These are phyloP conservation scores for Choristoneura fumiferana DNA, from an alignment of 1,140 invertebrate genomes.

Conservation along the genomic window DNA sequence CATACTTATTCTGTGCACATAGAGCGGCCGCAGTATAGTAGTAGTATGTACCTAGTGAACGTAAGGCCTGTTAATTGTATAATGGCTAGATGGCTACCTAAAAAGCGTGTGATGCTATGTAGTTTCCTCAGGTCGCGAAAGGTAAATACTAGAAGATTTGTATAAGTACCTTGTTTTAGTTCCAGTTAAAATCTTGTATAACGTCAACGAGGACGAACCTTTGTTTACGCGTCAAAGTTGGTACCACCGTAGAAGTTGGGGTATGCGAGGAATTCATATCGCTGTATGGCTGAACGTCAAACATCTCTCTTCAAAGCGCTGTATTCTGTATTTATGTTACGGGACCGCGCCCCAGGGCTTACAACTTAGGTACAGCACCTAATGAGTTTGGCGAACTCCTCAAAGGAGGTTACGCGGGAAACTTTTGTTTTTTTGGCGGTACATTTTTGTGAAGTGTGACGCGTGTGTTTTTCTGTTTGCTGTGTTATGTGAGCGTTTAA, in stretches of 20 bases:
- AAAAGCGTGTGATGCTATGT: no score
- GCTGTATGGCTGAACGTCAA: conserved; percentile 37
- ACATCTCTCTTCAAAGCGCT: conserved; percentile 35
- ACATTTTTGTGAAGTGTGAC: conserved; percentile 16
- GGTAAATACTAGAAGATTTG: no score
- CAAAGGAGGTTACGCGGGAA: conserved; percentile 34
- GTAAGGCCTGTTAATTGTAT: no score
- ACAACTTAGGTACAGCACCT: conserved; percentile 31
- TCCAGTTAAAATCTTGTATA: no score
- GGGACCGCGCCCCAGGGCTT: conserved; percentile 33
- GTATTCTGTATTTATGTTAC: conserved; percentile 34
- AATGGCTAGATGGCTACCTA: no score
- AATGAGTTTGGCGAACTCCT: conserved; percentile 46
- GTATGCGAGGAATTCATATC: conserved; percentile 33
- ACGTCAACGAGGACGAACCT: no score
- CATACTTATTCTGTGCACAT: no score
- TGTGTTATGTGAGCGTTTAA: not conserved
- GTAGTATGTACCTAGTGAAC: no score
- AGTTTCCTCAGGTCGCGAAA: no score
- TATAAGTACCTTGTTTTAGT: no score
- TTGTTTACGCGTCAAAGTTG: not conserved
- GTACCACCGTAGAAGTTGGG: no score
- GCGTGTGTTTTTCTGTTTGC: not conserved
- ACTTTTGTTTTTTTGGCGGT: conserved; percentile 35
- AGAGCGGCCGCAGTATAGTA: no score